A percentile compares a stretch with the other conserved stretches of the same genome.
Conservation (phyloP, 2,888 invertebrate genomes). For the Acronicta psi region DNA sequence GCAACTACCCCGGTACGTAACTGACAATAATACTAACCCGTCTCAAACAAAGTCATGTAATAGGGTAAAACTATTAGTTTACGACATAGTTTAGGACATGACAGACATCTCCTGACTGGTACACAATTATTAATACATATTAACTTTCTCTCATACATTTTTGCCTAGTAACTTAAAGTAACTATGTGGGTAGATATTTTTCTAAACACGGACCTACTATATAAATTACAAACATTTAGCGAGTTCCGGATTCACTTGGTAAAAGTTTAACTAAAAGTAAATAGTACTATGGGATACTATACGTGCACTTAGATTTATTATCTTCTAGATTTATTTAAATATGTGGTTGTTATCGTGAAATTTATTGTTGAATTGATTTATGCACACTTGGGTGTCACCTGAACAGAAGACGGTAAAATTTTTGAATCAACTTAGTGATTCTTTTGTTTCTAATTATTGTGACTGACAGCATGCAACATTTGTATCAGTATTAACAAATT, state of each 20-base stretch:
- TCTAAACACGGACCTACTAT: no score
- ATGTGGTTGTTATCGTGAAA: conserved; percentile 55
- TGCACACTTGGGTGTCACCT: conserved; percentile 84
- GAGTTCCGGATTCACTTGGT: no score
- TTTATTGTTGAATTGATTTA: conserved; percentile 81
- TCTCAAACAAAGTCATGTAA: not conserved
- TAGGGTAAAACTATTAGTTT: not conserved
- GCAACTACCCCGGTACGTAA: conserved; percentile 94
- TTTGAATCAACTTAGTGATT: conserved; percentile 73
- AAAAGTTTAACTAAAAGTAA: conserved; percentile 37
- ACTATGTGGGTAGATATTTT: no score
- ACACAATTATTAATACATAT: no score
- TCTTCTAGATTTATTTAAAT: conserved; percentile 6
- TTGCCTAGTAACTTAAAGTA: conserved; percentile 29
- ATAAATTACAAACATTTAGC: no score
- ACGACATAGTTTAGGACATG: conserved; percentile 1
- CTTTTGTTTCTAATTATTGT: conserved; percentile 80
- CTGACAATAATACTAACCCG: conserved; percentile 7
- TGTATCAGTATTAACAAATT: conserved; percentile 75
- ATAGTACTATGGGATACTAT: conserved; percentile 60
- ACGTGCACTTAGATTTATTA: conserved; percentile 25
- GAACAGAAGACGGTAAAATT: conserved; percentile 87
- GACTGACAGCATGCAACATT: conserved; percentile 86
- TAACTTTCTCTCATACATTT: conserved; percentile 60
- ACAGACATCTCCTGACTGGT: conserved; percentile 62